Evolutionary conservation across 2,113 vertebrate genomes (phyloP), one percentile per base, ranked within the genome.

Genomic region (Urocitellus parryii): DNA sequence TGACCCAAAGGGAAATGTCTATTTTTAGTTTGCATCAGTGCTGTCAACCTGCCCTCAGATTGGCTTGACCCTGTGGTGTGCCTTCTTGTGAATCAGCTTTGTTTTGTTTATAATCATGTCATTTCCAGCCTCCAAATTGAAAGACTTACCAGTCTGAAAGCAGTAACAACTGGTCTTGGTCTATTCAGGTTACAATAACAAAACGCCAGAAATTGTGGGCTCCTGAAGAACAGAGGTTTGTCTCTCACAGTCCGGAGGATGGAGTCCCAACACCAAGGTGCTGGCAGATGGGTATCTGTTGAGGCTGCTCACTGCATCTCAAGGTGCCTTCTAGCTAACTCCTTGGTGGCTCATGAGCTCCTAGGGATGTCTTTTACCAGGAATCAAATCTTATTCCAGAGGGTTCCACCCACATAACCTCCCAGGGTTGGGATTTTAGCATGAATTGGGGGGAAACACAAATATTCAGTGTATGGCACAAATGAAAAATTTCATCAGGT

Each of bases 1-100:
- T 70, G 51, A 37, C 16, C 34, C 67, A 82, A 84, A 93, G 12
- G 34, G 22, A 10, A 70, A 58, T 76, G 37, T 27, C 37, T 13
- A n/a, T 51, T 82, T 90, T 95, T 61, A 87, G 79, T 94, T 80
- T 93, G 87, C 37, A 88, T 81, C 63, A 77, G 72, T 67, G 37
- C 76, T 79, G 29, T 61, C 61, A 84, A 45, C 9, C 82, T 56
- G 13, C 5, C 51, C 27, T 45, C 29, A 78, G 74, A 85, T 24
- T 85, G 32, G 39, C 18, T 93, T 81, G 76, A 42, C 42, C 12
- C 74, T 53, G 86, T 78, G 13, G n/a, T 27, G 77, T 90, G 8
- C 63, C 61, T 73, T 92, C 73, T n/a, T 74, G 5, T 53, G 42
- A 61, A 82, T 72, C 39, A 48, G 56, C 56, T 58, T 8, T 8